phyloP scores from a whole-genome alignment of 2,888 invertebrate species.

The Leucozona laternaria region DNA sequence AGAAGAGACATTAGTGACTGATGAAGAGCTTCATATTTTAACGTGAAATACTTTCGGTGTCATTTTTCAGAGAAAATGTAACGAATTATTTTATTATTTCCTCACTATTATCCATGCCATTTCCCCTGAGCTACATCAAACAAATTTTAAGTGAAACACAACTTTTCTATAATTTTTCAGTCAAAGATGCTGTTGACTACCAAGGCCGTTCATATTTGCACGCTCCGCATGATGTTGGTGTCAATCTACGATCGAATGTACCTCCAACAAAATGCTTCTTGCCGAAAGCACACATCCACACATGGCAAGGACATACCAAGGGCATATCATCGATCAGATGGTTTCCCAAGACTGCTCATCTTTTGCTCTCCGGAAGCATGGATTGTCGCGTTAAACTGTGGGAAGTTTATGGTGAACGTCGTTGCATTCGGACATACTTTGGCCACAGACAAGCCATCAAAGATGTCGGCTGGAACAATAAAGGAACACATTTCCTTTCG shows the following conservation, averaged over 20 bases:
- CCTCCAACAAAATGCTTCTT: slow-evolving; percentile 98
- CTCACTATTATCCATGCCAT: too few relatives aligned
- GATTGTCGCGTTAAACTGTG: slow-evolving; percentile 98
- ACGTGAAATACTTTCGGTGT: too few relatives aligned
- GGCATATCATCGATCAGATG: slow-evolving; percentile 97
- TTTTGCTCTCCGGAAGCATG: slow-evolving; percentile 98
- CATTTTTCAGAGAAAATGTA: too few relatives aligned
- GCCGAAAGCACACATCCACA: slow-evolving; percentile 97
- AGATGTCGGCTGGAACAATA: slow-evolving; percentile 97
- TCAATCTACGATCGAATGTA: slow-evolving; percentile 92
- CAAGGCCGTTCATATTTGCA: slow-evolving; percentile 98
- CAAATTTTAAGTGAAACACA: not conserved
- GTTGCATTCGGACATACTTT: slow-evolving; percentile 96
- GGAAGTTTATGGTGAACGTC: slow-evolving; percentile 98
- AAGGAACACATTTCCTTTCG: slow-evolving; percentile 95
- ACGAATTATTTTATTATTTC: too few relatives aligned
- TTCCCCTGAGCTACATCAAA: too few relatives aligned
- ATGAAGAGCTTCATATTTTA: too few relatives aligned
- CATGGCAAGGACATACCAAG: slow-evolving; percentile 98
- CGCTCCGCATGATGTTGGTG: slow-evolving; percentile 95
- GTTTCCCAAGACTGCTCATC: slow-evolving; percentile 97
- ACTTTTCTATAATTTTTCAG: slow-evolving; percentile 85
- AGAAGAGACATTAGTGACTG: too few relatives aligned
- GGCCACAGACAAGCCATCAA: slow-evolving; percentile 98
- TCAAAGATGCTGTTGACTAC: slow-evolving; percentile 97